A percentile compares a stretch with the other conserved stretches of the same genome.
Conservation (phyloP, 1,140 invertebrate genomes). For the Trichonephila clavata region DNA sequence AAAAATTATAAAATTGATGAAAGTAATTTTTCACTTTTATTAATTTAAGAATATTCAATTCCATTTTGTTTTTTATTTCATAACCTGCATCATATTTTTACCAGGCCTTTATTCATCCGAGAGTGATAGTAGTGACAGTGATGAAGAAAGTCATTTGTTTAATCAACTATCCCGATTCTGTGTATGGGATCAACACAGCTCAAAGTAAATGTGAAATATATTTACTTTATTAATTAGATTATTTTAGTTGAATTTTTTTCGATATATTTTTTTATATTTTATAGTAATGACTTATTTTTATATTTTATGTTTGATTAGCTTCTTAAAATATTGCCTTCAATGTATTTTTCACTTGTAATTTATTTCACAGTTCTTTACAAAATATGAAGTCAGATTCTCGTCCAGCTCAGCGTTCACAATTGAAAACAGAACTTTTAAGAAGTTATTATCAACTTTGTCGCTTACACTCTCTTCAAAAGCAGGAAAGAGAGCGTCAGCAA, state of each 20-base stretch:
- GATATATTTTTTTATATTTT: background rate
- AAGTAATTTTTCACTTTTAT: too few species aligned
- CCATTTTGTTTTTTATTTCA: background rate
- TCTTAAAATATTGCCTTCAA: background rate
- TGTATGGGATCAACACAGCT: conserved; percentile 79
- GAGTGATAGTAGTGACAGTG: conserved; percentile 80
- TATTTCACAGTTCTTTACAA: conserved; percentile 63
- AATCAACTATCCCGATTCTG: conserved; percentile 80
- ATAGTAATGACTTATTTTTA: background rate
- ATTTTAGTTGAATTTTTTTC: background rate
- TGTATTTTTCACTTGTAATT: background rate
- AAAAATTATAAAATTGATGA: background rate
- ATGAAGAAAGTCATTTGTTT: conserved; percentile 79
- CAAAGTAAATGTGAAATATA: conserved; percentile 78
- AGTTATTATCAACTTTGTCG: conserved; percentile 73
- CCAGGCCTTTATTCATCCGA: conserved; percentile 81
- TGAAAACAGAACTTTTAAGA: conserved; percentile 74
- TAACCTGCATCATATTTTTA: conserved; percentile 25
- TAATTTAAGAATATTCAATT: too few species aligned
- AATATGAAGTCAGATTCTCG: conserved; percentile 51
- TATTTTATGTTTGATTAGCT: too few species aligned
- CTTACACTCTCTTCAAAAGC: conserved; percentile 68
- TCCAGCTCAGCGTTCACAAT: conserved; percentile 51
- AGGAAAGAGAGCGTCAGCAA: conserved; percentile 24
- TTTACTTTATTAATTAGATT: background rate